Base-by-base conservation (phyloP, 1,140 invertebrate species). In the Drosophila guanche region DNA sequence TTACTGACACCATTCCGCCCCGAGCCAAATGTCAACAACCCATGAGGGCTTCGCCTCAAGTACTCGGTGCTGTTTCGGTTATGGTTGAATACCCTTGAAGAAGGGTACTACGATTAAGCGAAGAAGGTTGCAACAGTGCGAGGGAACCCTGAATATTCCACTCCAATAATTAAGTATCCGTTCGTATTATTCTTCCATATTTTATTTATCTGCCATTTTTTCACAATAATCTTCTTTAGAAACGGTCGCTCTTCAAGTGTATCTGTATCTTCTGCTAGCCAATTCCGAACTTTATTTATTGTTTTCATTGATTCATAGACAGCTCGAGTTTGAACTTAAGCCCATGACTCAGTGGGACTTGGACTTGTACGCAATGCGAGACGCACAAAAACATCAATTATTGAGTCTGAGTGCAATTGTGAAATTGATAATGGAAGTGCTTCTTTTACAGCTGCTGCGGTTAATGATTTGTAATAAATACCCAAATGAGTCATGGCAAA, bases 1-100 rank as follows among this genome's bases (percentile, higher is more conserved):
- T 67, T 43, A 55, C 65, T 67, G 65, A 65, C 65, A 68, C 65
- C 67, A 41, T 68, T 67, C 62, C 65, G 47, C 27, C 12, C 47
- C 37, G 2, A 46, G 62, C 27, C 33, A 68, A 67, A 20, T 48
- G 65, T 68, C 65, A 68, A 68, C 65, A 68, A 68, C 65, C 50
- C 33, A 27, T 42, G 22, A 12, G 27, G 62, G 62, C 60, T 27
- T 23, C 14, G 16, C 29, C 45, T 41, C 29, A 16, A 50, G 12
- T 54, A 42, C 51, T 33, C 29, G 29, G 29, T 10, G 3, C 3
- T 40, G 6, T 41, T 43, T 57, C 40, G 40, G 25, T 43, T 42
- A 33, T 20, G 10, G 10, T 37, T 37, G 33, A 12, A 12, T 37
- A 37, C 33, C 33, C 33, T 37, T 37, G 33, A 12, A 37, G 10